Conservation (phyloP, 2,113 vertebrate genomes). For the Poeciliopsis retropinna region DNA sequence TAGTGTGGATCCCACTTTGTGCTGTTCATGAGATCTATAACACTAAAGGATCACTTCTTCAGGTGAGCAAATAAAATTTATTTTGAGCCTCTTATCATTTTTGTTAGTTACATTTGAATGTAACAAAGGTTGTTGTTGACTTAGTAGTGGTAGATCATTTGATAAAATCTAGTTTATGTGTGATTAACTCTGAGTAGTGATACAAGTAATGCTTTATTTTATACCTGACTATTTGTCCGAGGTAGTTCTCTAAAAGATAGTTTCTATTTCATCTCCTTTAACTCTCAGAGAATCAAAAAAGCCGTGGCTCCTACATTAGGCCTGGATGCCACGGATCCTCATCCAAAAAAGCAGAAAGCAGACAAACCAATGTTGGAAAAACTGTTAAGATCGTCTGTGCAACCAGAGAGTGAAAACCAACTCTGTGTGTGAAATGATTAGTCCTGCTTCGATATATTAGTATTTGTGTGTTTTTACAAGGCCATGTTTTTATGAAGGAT, state of each 20-base stretch:
- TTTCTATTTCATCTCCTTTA: conserved; percentile 11
- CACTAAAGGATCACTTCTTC: conserved; percentile 71
- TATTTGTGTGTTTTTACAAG: background rate
- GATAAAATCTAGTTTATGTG: background rate
- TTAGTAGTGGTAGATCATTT: background rate
- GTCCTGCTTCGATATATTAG: background rate
- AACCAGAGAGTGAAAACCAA: background rate
- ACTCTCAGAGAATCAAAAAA: conserved; percentile 65
- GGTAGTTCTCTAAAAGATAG: background rate
- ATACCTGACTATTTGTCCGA: background rate
- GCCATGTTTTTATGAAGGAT: background rate
- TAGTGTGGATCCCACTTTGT: conserved; percentile 81
- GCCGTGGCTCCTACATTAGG: conserved; percentile 61
- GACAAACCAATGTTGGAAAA: conserved; percentile 30
- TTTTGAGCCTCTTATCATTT: background rate
- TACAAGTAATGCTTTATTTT: background rate
- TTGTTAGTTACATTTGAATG: background rate
- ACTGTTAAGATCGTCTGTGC: conserved; percentile 24
- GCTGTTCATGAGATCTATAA: conserved; percentile 75
- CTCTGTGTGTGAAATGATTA: background rate
- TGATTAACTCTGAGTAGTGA: background rate
- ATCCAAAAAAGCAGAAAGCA: conserved; percentile 43
- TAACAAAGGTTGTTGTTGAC: background rate
- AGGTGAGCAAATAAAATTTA: conserved; percentile 54
- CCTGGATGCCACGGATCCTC: conserved; percentile 38